Conservation (phyloP, 2,797 vertebrate species). For the Chrysolophus pictus region DNA sequence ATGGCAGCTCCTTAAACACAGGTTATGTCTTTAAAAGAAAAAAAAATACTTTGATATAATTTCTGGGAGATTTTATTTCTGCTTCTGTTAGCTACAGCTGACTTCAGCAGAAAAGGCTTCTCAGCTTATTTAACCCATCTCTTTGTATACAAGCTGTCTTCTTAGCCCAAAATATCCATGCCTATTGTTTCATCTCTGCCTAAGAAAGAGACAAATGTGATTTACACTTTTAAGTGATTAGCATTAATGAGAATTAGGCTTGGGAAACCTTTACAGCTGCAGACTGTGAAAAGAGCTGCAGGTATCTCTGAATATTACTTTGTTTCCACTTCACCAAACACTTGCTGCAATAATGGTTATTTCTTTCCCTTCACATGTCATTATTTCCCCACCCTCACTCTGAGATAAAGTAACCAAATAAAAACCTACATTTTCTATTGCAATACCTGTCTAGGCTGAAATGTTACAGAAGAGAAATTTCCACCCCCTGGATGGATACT, state of each 20-base stretch:
- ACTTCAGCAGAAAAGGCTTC: background rate
- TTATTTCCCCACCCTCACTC: background rate
- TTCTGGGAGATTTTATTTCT: background rate
- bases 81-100: background rate
- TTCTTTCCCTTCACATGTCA: background rate
- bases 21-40: background rate
- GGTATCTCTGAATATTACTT: background rate
- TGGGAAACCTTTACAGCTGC: background rate
- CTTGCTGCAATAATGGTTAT: background rate
- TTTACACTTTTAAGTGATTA: background rate
- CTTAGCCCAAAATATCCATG: background rate
- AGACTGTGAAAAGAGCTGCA: background rate
- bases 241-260: background rate
- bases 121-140: background rate
- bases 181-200: background rate
- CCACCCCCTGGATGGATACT: background rate
- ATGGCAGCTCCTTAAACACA: background rate
- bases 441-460: background rate
- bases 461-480: background rate
- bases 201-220: background rate
- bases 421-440: background rate
- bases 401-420: background rate
- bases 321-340: background rate
- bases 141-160: background rate
- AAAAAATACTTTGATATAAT: background rate